Evolutionary conservation across 92 coral and sea anemone genomes (phyloP), one percentile per base, ranked within the genome.

Genomic region (Virgularia gustaviana): DNA sequence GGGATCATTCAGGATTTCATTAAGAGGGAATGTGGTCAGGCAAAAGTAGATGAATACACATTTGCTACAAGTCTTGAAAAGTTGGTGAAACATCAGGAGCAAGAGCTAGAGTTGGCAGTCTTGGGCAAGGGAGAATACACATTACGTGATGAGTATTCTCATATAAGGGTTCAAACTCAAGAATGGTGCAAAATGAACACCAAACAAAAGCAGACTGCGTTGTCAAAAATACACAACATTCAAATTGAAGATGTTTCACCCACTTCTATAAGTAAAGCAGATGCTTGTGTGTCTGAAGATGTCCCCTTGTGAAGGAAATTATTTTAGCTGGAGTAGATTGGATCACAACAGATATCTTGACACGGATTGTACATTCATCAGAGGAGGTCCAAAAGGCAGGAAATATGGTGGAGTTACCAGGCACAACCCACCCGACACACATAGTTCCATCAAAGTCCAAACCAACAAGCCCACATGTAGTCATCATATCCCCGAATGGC

Each of bases 91-190:
- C 52, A 49, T 1, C 78, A 57, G 47, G 79, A 72, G 24, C 72
- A 71, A 79, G 83, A 79, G 52, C 18, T 79, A 20, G 83, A 79
- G 72, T 27, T 82, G 74, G 82, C 82, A 30, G 82, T 76, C 13
- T 34, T 82, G 54, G 78, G 72, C 51, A 76, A 70, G 55, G 86
- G 86, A 38, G 82, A 82, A 54, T 82, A 76, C 41, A 56, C 52
- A 35, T 73, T 82, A 58, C 86, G 73, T 53, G 66, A 74, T 38
- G 73, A 60, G 65, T 82, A 29, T 52, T 57, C 49, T 31, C 30
- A n/a, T n/a, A n/a, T n/a, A n/a, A n/a, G n/a, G n/a, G n/a, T n/a
- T 77, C 76, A 56, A 68, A 47, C 63, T 45, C 73, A 71, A 45
- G 39, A 36, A 61, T 77, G 81, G 54, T 28, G 31, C 74, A 67